These are phyloP conservation scores for Lepas anatifera DNA, from an alignment of 2,888 invertebrate genomes.

Conservation along the genomic window DNA sequence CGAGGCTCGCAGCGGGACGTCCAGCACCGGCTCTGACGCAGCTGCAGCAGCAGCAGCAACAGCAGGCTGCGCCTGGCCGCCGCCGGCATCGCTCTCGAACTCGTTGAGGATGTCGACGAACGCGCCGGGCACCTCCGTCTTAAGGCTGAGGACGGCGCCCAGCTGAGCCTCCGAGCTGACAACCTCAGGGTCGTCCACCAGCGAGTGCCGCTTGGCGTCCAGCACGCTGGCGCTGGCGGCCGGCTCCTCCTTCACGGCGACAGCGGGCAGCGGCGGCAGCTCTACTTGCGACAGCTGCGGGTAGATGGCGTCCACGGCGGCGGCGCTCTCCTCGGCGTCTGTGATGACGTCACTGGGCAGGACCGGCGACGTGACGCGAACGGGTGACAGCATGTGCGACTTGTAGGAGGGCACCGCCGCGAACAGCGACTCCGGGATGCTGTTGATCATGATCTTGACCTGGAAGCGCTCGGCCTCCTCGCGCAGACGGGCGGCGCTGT, in stretches of 20 bases:
- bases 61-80: neutral
- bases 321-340: neutral
- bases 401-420: neutral
- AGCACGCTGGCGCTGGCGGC: neutral
- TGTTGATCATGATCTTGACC: slow-evolving; percentile 7
- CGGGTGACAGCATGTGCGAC: slow-evolving; percentile 9
- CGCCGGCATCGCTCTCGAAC: slow-evolving; percentile 8
- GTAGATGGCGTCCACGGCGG: neutral
- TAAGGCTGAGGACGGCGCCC: neutral
- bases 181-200: neutral
- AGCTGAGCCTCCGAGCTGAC: neutral
- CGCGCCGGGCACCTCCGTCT: slow-evolving; percentile 7
- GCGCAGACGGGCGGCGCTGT: neutral
- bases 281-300: neutral
- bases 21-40: neutral
- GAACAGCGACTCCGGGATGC: neutral
- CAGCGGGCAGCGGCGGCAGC: neutral
- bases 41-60: neutral
- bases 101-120: neutral
- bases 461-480: neutral
- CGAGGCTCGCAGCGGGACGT: neutral
- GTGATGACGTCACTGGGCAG: too few species aligned
- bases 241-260: neutral
- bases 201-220: neutral
- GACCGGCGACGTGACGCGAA: neutral